Conservation (phyloP, 2,113 vertebrate species). For the Cairina moschata region DNA sequence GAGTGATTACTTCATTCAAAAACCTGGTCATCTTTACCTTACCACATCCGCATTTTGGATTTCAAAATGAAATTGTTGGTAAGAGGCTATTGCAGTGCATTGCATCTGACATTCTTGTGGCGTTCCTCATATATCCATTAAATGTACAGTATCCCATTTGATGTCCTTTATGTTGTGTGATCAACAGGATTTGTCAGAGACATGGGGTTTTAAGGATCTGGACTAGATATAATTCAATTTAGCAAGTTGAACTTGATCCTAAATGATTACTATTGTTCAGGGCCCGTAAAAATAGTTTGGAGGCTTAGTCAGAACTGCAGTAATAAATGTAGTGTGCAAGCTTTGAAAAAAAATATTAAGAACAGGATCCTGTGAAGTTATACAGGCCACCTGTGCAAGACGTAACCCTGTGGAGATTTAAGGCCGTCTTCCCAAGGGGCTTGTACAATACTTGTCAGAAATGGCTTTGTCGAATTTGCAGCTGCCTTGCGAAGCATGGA, state of each 20-base stretch:
- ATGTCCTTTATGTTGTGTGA: neutral
- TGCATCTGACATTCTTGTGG: neutral
- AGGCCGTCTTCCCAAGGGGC: neutral
- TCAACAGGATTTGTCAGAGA: neutral
- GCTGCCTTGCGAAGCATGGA: constrained; percentile 5
- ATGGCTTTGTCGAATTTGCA: constrained; percentile 26
- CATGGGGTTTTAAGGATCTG: neutral
- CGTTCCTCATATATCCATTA: neutral
- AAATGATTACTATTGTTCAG: constrained; percentile 55
- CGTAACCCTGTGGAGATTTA: constrained; percentile 45
- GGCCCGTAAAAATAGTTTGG: constrained; percentile 65
- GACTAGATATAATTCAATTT: constrained; percentile 27
- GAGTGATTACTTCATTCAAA: neutral
- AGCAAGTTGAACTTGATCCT: constrained; percentile 50
- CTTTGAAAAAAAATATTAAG: constrained; percentile 58
- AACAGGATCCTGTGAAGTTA: constrained; percentile 36
- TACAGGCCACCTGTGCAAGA: constrained; percentile 51
- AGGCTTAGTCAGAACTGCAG: constrained; percentile 63
- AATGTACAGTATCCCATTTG: neutral
- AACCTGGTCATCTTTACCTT: neutral
- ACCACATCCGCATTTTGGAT: neutral
- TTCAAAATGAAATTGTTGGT: neutral
- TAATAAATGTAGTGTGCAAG: constrained; percentile 62
- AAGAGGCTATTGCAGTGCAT: neutral
- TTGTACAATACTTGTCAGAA: constrained; percentile 4